Evolutionary conservation across 2,797 vertebrate species (phyloP).

Genomic region (Alectoris magna): DNA sequence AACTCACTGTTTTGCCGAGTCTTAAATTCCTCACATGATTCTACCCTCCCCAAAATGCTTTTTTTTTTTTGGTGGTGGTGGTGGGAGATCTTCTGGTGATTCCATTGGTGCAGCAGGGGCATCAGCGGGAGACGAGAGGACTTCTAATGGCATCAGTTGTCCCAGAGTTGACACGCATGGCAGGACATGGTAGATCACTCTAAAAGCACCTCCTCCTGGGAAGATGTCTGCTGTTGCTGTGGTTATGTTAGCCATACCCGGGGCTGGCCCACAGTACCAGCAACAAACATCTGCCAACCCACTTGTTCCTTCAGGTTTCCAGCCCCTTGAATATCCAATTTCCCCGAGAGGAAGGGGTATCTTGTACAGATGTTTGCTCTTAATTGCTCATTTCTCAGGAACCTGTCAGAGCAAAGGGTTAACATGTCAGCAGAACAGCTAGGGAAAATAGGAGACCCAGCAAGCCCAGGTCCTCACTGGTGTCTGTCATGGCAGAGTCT

Average conservation of each 20-base stretch:
- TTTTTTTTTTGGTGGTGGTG: background rate
- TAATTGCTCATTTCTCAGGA: background rate
- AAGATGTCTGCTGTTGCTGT: background rate
- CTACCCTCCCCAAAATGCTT: background rate
- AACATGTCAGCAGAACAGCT: background rate
- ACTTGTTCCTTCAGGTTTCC: background rate
- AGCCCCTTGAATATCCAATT: background rate
- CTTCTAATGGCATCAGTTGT: background rate
- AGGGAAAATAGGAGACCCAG: background rate
- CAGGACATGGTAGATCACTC: rapidly evolving
- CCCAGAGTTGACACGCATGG: background rate
- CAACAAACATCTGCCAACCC: background rate
- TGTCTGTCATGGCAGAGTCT: constrained; percentile 4
- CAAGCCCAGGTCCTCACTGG: background rate
- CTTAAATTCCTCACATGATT: background rate
- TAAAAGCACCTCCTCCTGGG: background rate
- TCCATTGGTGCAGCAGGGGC: background rate
- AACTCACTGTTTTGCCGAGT: background rate
- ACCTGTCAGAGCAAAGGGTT: background rate
- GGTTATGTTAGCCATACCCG: background rate
- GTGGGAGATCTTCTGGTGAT: background rate
- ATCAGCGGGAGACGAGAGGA: rapidly evolving
- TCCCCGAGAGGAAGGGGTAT: background rate
- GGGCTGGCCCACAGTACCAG: background rate
- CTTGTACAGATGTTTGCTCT: background rate